A percentile compares a stretch with the other conserved stretches of the same genome.
phyloP scores from a whole-genome alignment of 2,113 vertebrate species.

The Osmerus eperlanus region DNA sequence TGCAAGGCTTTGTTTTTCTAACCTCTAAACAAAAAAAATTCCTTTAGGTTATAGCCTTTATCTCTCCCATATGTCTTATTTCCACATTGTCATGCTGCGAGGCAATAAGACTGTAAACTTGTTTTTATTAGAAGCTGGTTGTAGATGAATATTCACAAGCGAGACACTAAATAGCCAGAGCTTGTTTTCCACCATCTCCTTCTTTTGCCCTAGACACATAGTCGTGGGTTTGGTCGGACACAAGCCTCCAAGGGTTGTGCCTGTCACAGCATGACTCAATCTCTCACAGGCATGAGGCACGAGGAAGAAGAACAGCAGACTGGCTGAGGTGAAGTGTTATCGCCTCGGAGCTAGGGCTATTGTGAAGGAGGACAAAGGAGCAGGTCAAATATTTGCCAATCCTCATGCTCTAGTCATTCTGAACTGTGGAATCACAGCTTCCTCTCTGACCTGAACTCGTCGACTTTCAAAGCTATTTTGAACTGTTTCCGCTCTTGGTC shows the following conservation, averaged over 20 bases:
- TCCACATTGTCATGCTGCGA: too few species aligned
- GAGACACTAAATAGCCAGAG: too few species aligned
- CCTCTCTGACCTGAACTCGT: conserved; percentile 33
- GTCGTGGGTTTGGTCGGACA: background rate
- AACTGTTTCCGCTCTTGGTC: conserved; percentile 38
- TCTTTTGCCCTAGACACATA: background rate
- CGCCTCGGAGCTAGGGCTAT: background rate
- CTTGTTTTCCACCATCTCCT: too few species aligned
- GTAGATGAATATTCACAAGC: too few species aligned
- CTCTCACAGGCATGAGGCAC: background rate
- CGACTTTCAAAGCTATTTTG: conserved; percentile 55
- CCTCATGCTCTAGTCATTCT: background rate
- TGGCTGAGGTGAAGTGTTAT: background rate
- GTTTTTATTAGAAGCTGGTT: too few species aligned
- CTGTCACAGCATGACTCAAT: background rate
- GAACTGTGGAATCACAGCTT: background rate
- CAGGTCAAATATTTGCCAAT: background rate
- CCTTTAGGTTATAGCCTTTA: too few species aligned
- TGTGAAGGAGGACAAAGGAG: background rate
- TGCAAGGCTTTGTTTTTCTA: too few species aligned
- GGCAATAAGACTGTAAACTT: too few species aligned
- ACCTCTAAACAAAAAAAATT: too few species aligned
- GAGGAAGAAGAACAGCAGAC: background rate
- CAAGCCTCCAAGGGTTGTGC: background rate
- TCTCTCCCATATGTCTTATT: too few species aligned